Conservation (phyloP, 2,888 invertebrate species). For the Phlogophora meticulosa region DNA sequence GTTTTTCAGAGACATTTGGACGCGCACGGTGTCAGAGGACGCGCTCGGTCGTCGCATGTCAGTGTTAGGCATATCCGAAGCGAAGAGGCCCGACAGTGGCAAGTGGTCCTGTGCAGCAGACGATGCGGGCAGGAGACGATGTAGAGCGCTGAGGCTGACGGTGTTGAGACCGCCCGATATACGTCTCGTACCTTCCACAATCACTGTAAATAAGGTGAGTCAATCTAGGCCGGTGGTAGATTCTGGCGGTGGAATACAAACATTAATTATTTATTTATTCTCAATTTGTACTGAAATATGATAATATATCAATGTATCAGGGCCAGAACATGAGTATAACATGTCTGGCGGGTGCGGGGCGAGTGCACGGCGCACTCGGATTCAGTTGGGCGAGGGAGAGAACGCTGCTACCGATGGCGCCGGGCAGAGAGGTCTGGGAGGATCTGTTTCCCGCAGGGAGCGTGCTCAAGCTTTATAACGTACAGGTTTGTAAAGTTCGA, state of each 20-base stretch:
- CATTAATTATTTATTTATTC: no score
- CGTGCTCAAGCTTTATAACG: constrained; percentile 94
- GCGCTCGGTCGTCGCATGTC: constrained; percentile 91
- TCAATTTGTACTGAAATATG: neutral
- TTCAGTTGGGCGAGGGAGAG: constrained; percentile 96
- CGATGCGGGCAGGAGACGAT: constrained; percentile 93
- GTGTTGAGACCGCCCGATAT: constrained; percentile 92
- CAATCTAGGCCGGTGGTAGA: neutral
- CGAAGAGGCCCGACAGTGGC: constrained; percentile 93
- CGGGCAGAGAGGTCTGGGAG: constrained; percentile 95
- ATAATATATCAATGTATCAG: constrained; percentile 76
- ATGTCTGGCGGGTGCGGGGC: constrained; percentile 93
- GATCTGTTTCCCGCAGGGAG: constrained; percentile 96
- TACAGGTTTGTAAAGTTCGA: constrained; percentile 93
- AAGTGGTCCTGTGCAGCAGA: constrained; percentile 95
- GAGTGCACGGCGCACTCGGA: constrained; percentile 92
- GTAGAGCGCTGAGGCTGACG: constrained; percentile 92
- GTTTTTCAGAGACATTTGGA: constrained; percentile 92
- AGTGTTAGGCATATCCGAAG: constrained; percentile 93
- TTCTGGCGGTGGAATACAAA: no score
- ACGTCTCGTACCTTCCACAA: constrained; percentile 93
- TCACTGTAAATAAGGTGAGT: constrained; percentile 93
- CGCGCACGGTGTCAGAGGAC: constrained; percentile 91
- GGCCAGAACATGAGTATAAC: constrained; percentile 93
- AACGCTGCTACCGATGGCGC: constrained; percentile 93